These are phyloP conservation scores for Squalus acanthias DNA, from an alignment of 2,797 vertebrate species.

Conservation along the genomic window DNA sequence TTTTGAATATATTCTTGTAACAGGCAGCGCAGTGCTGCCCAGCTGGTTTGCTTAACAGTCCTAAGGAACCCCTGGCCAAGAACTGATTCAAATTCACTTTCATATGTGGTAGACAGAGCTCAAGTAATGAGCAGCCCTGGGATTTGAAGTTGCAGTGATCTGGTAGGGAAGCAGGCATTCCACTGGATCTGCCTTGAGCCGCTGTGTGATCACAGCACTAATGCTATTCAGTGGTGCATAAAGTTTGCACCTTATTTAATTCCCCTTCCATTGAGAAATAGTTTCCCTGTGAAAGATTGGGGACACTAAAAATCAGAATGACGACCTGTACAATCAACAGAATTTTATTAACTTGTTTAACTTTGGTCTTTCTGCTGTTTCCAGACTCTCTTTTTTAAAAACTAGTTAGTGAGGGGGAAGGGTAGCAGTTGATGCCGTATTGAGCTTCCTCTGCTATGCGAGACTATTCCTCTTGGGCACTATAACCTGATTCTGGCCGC, in stretches of 20 bases:
- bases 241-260: background rate
- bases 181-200: background rate
- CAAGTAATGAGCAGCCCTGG: background rate
- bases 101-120: background rate
- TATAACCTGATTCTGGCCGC: background rate
- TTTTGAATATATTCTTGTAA: background rate
- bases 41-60: slow-evolving; percentile 3
- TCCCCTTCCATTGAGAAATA: background rate
- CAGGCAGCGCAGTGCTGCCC: background rate
- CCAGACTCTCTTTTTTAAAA: background rate
- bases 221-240: background rate
- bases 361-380: background rate
- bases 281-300: background rate
- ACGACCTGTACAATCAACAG: background rate
- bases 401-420: background rate
- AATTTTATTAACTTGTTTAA: background rate
- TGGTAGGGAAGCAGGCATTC: background rate
- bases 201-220: background rate
- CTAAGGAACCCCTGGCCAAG: background rate
- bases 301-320: background rate
- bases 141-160: background rate
- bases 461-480: background rate
- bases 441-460: background rate
- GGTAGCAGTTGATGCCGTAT: background rate
- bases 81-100: background rate